Percentiles rank a stretch among this genome's conserved stretches.
Conservation (phyloP, 1,140 invertebrate species). For the Scylla paramamosain region DNA sequence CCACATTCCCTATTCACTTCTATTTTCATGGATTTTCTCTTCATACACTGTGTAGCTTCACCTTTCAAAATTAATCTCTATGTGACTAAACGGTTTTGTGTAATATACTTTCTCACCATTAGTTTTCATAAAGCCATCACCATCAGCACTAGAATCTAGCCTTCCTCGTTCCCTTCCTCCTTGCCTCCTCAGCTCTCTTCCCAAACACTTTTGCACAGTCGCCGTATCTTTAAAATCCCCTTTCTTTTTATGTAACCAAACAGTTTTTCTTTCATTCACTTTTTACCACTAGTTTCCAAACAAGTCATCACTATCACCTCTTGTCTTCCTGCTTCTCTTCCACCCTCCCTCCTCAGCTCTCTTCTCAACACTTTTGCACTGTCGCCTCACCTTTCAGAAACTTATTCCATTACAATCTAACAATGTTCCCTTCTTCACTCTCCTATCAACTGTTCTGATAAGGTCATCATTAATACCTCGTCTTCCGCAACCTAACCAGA, state of each 20-base stretch:
- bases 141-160: neutral
- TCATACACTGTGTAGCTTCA: too few species aligned
- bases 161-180: too few species aligned
- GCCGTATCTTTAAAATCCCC: neutral
- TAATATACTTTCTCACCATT: too few species aligned
- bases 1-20: neutral
- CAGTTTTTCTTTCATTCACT: too few species aligned
- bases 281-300: neutral
- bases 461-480: too few species aligned
- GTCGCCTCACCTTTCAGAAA: neutral
- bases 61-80: too few species aligned
- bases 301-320: neutral
- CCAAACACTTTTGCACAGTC: neutral
- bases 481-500: neutral
- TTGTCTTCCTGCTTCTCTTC: neutral
- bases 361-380: neutral
- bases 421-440: neutral
- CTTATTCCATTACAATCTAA: neutral
- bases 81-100: too few species aligned
- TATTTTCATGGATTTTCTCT: too few species aligned
- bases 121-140: too few species aligned
- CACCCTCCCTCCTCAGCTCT: neutral
- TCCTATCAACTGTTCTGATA: neutral
- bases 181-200: too few species aligned
- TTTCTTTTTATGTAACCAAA: neutral